These are phyloP conservation scores for Sinohyriopsis cumingii DNA, from an alignment of 2,888 invertebrate genomes.

Conservation along the genomic window DNA sequence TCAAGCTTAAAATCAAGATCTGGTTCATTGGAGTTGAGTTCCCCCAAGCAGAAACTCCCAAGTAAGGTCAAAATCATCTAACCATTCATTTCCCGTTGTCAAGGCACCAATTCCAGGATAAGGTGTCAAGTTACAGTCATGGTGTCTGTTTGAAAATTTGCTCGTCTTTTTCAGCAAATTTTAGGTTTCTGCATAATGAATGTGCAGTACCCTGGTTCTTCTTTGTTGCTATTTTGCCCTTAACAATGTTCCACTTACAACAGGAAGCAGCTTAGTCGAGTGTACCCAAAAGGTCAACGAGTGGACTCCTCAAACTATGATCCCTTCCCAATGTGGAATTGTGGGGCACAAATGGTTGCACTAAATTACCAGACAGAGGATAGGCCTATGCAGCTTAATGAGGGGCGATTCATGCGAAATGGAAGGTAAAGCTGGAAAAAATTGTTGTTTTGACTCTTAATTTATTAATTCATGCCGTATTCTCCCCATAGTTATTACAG, in stretches of 20 bases:
- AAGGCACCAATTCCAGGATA: too few relatives aligned
- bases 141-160: too few relatives aligned
- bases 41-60: too few relatives aligned
- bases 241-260: conserved; percentile 59
- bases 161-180: neutral
- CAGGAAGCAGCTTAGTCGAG: conserved; percentile 85
- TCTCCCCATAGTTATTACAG: neutral
- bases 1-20: too few relatives aligned
- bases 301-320: conserved; percentile 98
- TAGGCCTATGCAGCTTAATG: conserved; percentile 96
- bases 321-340: conserved; percentile 95
- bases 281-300: conserved; percentile 91
- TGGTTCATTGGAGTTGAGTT: too few relatives aligned
- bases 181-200: neutral
- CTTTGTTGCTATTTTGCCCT: conserved; percentile 18
- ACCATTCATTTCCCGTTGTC: too few relatives aligned
- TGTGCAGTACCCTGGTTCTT: neutral
- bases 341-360: conserved; percentile 97
- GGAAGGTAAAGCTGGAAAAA: conserved; percentile 74
- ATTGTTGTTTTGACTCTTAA: neutral
- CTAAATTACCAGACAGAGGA: conserved; percentile 98
- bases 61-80: too few relatives aligned
- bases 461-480: neutral
- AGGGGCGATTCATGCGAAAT: conserved; percentile 92
- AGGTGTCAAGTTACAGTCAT: too few relatives aligned